A percentile compares a stretch with the other conserved stretches of the same genome.
Evolutionary conservation across 2,113 vertebrate species (phyloP).

Genomic region (Tetraodon nigroviridis): DNA sequence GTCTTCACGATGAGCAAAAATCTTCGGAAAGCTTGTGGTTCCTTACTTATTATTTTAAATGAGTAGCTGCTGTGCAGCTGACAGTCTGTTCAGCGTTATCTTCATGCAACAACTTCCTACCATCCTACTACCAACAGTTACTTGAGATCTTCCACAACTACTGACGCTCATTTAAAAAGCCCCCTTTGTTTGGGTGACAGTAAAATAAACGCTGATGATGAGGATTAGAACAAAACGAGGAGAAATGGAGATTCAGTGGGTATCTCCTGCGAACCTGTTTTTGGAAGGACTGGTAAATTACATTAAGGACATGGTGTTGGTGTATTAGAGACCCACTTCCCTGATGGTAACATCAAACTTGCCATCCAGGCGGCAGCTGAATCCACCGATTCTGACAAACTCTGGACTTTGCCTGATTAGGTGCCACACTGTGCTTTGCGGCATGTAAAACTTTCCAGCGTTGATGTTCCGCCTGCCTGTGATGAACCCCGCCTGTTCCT

Average conservation of each 20-base stretch:
- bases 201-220: conserved; percentile 59
- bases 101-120: conserved; percentile 1
- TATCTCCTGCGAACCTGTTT: background rate
- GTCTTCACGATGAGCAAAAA: conserved; percentile 14
- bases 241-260: conserved; percentile 43
- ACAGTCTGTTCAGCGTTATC: background rate
- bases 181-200: conserved; percentile 18
- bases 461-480: no score
- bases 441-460: no score
- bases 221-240: conserved; percentile 45
- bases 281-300: no score
- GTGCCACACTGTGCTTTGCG: no score
- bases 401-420: no score
- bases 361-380: no score
- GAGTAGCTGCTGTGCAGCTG: conserved; percentile 1
- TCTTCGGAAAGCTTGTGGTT: conserved; percentile 9
- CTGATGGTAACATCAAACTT: no score
- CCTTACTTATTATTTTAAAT: background rate
- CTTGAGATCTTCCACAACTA: conserved; percentile 57
- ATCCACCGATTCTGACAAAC: no score
- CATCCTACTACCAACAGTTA: no score
- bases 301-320: no score
- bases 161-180: conserved; percentile 70
- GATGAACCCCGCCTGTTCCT: no score
- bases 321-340: no score